phyloP scores from a whole-genome alignment of 2,113 vertebrate genomes.

The Ploceus nigricollis region DNA sequence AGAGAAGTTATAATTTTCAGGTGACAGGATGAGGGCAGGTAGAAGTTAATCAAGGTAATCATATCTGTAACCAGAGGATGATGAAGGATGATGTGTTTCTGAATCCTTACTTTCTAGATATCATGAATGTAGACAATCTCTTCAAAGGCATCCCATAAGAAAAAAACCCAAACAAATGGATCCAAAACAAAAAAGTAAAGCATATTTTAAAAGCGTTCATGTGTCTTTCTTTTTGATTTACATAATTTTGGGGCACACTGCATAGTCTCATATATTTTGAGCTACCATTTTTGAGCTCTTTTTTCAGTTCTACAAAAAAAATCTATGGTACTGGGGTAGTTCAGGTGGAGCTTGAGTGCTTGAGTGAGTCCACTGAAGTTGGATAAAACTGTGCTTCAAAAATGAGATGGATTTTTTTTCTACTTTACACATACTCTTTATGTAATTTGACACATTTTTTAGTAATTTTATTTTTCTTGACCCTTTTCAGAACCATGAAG shows the following conservation, averaged over 20 bases:
- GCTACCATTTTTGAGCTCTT: neutral
- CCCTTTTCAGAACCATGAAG: neutral
- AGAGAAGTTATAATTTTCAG: neutral
- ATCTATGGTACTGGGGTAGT: neutral
- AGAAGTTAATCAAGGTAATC: neutral
- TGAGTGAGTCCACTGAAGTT: neutral
- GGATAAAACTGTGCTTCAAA: neutral
- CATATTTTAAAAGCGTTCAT: fast-evolving
- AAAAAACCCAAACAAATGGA: neutral
- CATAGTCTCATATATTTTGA: neutral
- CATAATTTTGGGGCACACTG: neutral
- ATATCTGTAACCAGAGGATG: neutral
- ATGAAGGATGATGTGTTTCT: neutral
- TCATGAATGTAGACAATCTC: neutral
- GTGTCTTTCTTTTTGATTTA: neutral
- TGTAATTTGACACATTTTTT: neutral
- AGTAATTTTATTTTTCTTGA: neutral
- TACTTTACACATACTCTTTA: neutral
- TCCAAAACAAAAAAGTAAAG: neutral
- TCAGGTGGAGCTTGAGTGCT: neutral
- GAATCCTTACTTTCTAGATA: neutral
- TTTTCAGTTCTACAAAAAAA: neutral
- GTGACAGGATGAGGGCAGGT: neutral
- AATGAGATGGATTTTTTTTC: neutral
- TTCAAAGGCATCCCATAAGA: neutral